Conservation (phyloP, 2,113 vertebrate genomes). For the Chaetorhynchus papuensis region DNA sequence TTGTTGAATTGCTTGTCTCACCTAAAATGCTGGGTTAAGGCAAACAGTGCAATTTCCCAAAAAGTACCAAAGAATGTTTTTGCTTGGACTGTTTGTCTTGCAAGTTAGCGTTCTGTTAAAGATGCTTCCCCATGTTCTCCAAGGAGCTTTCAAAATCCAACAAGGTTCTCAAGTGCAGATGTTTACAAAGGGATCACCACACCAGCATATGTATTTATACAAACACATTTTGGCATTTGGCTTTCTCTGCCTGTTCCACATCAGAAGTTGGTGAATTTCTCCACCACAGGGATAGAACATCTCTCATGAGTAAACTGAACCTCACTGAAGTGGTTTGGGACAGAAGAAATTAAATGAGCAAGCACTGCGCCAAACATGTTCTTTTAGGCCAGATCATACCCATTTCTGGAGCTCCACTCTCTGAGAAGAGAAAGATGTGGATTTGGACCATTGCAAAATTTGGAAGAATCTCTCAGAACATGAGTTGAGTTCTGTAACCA, state of each 20-base stretch:
- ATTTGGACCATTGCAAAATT: constrained; percentile 1
- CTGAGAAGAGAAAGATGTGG: constrained; percentile 25
- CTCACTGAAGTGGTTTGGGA: constrained; percentile 59
- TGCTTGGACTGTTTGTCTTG: background rate
- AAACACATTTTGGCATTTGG: constrained; percentile 19
- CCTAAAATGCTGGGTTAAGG: background rate
- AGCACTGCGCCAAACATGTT: constrained; percentile 2
- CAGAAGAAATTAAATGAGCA: constrained; percentile 41
- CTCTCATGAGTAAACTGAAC: constrained; percentile 43
- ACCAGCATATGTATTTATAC: constrained; percentile 1
- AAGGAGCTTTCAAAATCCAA: constrained; percentile 9
- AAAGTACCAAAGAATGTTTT: background rate
- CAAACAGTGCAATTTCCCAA: background rate
- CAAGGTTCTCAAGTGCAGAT: background rate
- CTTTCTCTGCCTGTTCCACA: constrained; percentile 41
- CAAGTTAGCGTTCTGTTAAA: background rate
- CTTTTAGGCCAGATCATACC: constrained; percentile 27
- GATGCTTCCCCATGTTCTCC: background rate
- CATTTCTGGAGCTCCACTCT: constrained; percentile 1
- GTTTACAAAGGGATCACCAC: constrained; percentile 17
- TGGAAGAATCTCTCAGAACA: background rate
- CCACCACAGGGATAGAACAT: constrained; percentile 34
- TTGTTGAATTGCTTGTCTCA: background rate
- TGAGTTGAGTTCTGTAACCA: background rate
- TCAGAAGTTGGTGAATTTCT: constrained; percentile 52